These are phyloP conservation scores for Fringilla coelebs DNA, from an alignment of 2,797 vertebrate species.

Conservation along the genomic window DNA sequence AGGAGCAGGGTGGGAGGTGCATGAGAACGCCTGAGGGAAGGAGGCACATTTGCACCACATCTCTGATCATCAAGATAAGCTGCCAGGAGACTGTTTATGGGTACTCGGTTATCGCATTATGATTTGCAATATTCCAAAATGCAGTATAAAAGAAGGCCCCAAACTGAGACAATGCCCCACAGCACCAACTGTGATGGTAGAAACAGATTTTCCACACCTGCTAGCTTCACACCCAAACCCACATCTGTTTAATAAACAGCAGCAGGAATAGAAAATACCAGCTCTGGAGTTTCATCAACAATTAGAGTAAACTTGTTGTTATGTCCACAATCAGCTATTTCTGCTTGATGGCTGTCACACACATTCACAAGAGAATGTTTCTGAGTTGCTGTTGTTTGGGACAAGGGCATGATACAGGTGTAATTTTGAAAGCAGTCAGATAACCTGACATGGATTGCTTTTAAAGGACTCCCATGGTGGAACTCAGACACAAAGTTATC, in stretches of 20 bases:
- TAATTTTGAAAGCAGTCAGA: not conserved
- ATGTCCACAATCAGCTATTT: not conserved
- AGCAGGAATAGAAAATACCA: not conserved
- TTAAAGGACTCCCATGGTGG: not conserved
- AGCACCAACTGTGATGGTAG: not conserved
- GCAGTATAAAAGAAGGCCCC: not conserved
- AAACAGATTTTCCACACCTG: constrained; percentile 3
- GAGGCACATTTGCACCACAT: not conserved
- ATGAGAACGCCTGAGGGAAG: not conserved
- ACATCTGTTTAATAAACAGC: not conserved
- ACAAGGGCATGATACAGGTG: not conserved
- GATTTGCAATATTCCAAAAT: not conserved
- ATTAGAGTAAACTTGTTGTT: not conserved
- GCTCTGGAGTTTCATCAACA: not conserved
- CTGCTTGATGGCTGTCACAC: not conserved
- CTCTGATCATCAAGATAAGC: not conserved
- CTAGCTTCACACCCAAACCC: not conserved
- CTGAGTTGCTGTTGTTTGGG: not conserved
- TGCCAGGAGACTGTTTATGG: not conserved
- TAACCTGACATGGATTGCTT: not conserved
- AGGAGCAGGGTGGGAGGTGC: not conserved
- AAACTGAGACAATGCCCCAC: not conserved
- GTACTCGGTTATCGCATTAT: fast-evolving
- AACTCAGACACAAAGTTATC: not conserved
- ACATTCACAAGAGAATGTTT: not conserved